Evolutionary conservation across 1,140 invertebrate genomes (phyloP).

Genomic region (Drosophila biarmipes): DNA sequence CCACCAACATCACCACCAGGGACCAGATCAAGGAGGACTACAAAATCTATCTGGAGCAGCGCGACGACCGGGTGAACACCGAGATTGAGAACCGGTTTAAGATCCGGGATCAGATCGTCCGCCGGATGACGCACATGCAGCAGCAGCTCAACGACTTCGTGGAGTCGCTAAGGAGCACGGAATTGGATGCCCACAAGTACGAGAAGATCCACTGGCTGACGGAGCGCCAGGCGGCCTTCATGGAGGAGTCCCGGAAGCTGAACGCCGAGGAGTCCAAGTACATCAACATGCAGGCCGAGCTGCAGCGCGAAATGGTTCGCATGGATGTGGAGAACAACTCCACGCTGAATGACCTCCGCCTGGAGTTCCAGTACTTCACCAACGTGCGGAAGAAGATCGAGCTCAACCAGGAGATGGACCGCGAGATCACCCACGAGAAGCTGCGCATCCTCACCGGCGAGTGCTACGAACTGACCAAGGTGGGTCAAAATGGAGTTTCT

Average conservation of each 20-base stretch:
- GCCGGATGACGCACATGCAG: constrained; percentile 62
- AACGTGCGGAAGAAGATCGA: constrained; percentile 74
- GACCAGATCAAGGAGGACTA: constrained; percentile 63
- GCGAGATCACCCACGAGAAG: constrained; percentile 63
- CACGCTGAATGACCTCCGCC: constrained; percentile 59
- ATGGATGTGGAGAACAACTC: constrained; percentile 62
- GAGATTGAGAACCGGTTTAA: constrained; percentile 69
- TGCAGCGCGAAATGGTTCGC: constrained; percentile 57
- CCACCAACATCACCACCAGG: constrained; percentile 60
- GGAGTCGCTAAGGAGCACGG: constrained; percentile 56
- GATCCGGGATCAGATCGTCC: constrained; percentile 63
- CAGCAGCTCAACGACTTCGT: constrained; percentile 65
- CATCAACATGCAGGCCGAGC: constrained; percentile 28
- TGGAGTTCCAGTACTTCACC: constrained; percentile 70
- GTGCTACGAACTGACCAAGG: constrained; percentile 68
- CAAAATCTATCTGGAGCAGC: constrained; percentile 68
- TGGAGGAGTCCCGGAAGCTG: constrained; percentile 59
- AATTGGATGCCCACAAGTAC: constrained; percentile 72
- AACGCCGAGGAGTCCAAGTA: constrained; percentile 56
- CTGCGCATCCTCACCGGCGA: constrained; percentile 65
- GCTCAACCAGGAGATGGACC: constrained; percentile 55
- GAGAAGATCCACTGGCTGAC: constrained; percentile 63
- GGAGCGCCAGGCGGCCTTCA: constrained; percentile 66
- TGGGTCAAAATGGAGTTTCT: no score
- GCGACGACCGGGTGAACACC: constrained; percentile 64